Conservation (phyloP, 2,797 vertebrate genomes). For the Danio albolineatus region DNA sequence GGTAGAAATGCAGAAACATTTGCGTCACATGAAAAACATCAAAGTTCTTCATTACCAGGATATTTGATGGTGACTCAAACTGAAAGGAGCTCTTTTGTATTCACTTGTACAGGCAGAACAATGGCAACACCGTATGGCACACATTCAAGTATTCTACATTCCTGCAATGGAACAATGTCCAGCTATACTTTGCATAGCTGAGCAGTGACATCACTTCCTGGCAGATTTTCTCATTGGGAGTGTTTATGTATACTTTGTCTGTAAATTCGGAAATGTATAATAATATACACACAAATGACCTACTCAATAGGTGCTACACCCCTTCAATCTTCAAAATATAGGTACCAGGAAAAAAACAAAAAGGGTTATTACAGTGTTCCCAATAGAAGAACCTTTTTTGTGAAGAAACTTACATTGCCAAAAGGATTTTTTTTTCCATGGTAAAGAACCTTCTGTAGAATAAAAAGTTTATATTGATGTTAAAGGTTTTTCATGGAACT, state of each 20-base stretch:
- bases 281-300: constrained; percentile 13
- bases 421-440: too few species aligned
- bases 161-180: constrained; percentile 6
- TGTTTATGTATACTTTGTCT: constrained; percentile 18
- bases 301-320: neutral
- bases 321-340: too few species aligned
- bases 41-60: neutral
- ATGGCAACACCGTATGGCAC: neutral
- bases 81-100: constrained; percentile 4
- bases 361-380: too few species aligned
- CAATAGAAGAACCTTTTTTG: too few species aligned
- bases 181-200: neutral
- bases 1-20: neutral
- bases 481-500: too few species aligned
- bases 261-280: neutral
- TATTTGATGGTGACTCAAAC: neutral
- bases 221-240: constrained; percentile 9
- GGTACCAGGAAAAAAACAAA: too few species aligned
- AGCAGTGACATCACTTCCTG: constrained; percentile 38
- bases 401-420: too few species aligned
- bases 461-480: too few species aligned
- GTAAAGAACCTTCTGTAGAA: too few species aligned
- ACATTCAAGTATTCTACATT: neutral
- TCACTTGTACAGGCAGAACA: neutral
- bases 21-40: neutral